Conservation (phyloP, 1,140 invertebrate genomes). For the Pteromalus puparum region DNA sequence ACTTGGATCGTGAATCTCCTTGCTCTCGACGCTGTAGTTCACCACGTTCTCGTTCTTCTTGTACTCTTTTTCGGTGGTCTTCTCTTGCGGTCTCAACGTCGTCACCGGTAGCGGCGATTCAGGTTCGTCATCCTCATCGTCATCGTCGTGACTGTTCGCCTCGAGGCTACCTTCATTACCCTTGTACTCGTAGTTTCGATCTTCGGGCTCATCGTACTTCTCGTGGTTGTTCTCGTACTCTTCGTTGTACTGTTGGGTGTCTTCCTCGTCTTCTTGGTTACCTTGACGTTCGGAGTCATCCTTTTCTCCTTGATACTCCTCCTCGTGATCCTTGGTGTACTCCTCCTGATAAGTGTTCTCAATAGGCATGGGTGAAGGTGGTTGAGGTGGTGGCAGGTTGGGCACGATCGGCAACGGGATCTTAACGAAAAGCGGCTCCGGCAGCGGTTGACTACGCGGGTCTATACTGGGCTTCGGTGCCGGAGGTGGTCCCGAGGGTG, state of each 20-base stretch:
- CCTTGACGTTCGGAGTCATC: background rate
- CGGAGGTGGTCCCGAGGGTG: conserved; percentile 42
- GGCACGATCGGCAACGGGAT: conserved; percentile 59
- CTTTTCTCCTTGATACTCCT: background rate
- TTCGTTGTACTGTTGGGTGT: conserved; percentile 15
- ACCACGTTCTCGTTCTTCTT: conserved; percentile 58
- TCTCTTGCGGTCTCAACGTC: background rate
- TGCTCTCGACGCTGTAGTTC: conserved; percentile 58
- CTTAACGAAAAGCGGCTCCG: conserved; percentile 54
- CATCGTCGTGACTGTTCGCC: background rate
- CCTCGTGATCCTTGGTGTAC: background rate
- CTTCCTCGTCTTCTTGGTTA: conserved; percentile 19
- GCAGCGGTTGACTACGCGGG: conserved; percentile 30
- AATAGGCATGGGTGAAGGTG: conserved; percentile 39
- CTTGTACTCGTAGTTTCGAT: background rate
- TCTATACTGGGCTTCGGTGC: conserved; percentile 25
- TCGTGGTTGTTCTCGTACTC: conserved; percentile 37
- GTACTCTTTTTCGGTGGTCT: conserved; percentile 47
- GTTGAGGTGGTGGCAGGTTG: conserved; percentile 38
- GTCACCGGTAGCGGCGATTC: background rate
- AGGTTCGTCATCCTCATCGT: background rate
- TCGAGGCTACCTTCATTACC: background rate
- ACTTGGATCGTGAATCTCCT: conserved; percentile 56
- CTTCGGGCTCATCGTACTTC: conserved; percentile 6
- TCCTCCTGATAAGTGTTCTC: background rate